Evolutionary conservation across 2,888 invertebrate genomes (phyloP), one percentile per base, ranked within the genome.

Genomic region (Neocrepidodera transversa): DNA sequence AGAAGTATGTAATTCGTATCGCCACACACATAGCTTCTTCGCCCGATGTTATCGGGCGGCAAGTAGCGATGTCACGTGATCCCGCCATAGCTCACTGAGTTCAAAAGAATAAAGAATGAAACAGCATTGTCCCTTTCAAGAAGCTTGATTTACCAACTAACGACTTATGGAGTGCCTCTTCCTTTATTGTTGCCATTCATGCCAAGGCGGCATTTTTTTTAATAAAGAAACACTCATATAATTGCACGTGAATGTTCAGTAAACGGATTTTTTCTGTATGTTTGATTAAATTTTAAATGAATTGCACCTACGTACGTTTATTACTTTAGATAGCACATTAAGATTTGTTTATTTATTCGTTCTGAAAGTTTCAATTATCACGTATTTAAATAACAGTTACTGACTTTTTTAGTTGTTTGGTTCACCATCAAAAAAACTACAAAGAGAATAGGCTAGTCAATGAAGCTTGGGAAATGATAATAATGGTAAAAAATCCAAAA

Each of bases 61-160:
- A 60, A 53, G 65, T 63, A 67, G 67, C 67, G 43, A 49, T 65
- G 63, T 64, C 65, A 63, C 62, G 62, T 65, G 67, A 64, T 62
- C 62, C 50, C 26, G 40, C 58, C 62, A 60, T 62, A 65, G 50
- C 64, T 64, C 60, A 64, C 53, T 52, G 38, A 38, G 47, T 32
- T 56, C 52, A 60, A 60, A 56, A 56, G 60, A 52, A 56, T 52
- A 60, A 47, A 51, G 56, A 45, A 60, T 51, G 50, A 47, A 43
- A 43, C 40, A 40, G 47, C 60, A 60, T 60, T 60, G 60, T 56
- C 52, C 42, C 52, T 36, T 28, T 30, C 35, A 49, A 32, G 55
- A 47, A 45, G 38, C 52, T 56, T 60, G 60, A 56, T 60, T 60
- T 52, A 56, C 60, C 23, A 20, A 20, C 49, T 48, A 49, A 35